phyloP scores from a whole-genome alignment of 1,140 invertebrate species.

The Eueides isabella region DNA sequence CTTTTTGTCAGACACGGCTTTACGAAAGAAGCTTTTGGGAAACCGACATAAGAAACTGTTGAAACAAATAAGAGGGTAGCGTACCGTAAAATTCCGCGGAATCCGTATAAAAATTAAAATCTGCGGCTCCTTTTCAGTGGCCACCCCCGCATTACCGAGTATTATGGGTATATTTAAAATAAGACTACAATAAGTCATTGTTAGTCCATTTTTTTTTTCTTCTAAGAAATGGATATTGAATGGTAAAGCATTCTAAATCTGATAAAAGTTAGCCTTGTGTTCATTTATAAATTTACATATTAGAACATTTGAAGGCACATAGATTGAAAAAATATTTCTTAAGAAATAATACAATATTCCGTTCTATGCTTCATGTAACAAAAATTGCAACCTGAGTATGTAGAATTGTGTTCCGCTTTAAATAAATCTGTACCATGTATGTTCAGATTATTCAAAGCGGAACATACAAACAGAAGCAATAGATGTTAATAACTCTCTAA shows the following conservation, averaged over 20 bases:
- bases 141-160: conserved; percentile 20
- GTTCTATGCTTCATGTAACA: not conserved
- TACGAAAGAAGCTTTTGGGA: conserved; percentile 57
- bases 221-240: not conserved
- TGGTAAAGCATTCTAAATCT: not conserved
- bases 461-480: not conserved
- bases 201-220: conserved; percentile 20
- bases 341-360: not conserved
- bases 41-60: conserved; percentile 61
- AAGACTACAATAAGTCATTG: conserved; percentile 41
- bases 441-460: no score
- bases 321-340: not conserved
- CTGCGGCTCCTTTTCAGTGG: conserved; percentile 43
- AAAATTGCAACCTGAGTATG: no score
- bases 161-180: conserved; percentile 40
- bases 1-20: conserved; percentile 52
- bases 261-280: not conserved
- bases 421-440: not conserved
- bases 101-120: conserved; percentile 67
- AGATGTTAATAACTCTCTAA: conserved; percentile 17
- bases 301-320: not conserved
- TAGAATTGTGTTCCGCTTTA: not conserved
- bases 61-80: conserved; percentile 62
- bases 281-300: not conserved
- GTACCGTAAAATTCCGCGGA: conserved; percentile 51